Base-by-base conservation (phyloP, 2,113 vertebrate genomes). In the Proterorhinus semilunaris region DNA sequence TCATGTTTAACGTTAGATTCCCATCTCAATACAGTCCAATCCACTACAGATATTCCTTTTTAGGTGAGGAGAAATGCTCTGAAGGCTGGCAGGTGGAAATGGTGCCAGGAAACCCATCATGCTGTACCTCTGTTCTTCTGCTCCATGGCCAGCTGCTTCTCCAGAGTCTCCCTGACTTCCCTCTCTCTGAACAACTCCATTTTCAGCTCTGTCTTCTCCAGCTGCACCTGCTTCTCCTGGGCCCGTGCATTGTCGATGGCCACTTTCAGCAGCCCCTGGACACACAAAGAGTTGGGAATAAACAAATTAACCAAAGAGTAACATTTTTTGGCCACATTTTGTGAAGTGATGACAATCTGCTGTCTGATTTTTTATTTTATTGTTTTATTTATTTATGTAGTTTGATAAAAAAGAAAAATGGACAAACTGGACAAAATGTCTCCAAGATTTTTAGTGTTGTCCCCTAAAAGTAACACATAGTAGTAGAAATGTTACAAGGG, bases 131-230 rank as follows among this genome's bases (percentile, higher is more conserved):
- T 95, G 87, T 99, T 99, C 93, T 99, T 99, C 91, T 99, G 98
- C 82, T 99, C 98, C 90, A 98, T 94, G 69, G 96, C 96, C 91
- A 99, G 91, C 89, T 98, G 96, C 79, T 99, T 99, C 92, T 99
- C 98, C 88, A 99, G 93, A 36, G 96, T 97, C 95, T 99, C 98
- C 83, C 98, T 92, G 83, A 98, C 93, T 92, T 99, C 98, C 88
- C 96, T 83, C 91, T 99, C 98, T 88, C 98, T 95, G 92, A 99
- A 98, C 85, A 99, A 92, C 89, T 99, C 98, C 98, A 99, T 98
- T 93, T 99, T 99, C 89, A 99, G 89, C 88, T 99, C 98, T 5
- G 98, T 98, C 93, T 99, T 99, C 92, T 99, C 96, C 92, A 99
- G 93, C 82, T 99, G 98, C 74, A 99, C 96, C 80, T 99, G 98